phyloP scores from a whole-genome alignment of 2,888 invertebrate genomes.

The Microplitis deprimator region DNA sequence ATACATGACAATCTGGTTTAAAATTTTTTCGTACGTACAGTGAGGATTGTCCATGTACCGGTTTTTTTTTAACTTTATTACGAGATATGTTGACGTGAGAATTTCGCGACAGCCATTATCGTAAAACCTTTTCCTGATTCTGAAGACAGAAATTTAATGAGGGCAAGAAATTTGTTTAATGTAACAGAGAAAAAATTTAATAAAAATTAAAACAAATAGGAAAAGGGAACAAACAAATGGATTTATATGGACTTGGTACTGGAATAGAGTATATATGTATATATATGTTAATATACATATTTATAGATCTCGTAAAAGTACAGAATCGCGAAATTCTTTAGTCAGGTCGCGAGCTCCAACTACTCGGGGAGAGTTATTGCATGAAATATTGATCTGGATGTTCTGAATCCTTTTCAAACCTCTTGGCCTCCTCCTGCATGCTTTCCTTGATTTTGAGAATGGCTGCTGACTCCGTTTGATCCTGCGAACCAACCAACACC shows the following conservation, averaged over 20 bases:
- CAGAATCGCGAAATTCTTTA: slow-evolving; percentile 50
- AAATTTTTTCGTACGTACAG: neutral
- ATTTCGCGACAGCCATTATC: slow-evolving; percentile 16
- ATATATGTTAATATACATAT: neutral
- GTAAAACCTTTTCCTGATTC: slow-evolving; percentile 17
- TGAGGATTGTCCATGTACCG: neutral
- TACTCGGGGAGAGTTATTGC: slow-evolving; percentile 80
- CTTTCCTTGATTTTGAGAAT: slow-evolving; percentile 99
- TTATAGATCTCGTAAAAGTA: neutral
- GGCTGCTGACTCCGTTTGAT: slow-evolving; percentile 99
- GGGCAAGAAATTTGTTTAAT: neutral
- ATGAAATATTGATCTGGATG: slow-evolving; percentile 94
- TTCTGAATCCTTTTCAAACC: slow-evolving; percentile 97
- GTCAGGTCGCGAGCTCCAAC: slow-evolving; percentile 65
- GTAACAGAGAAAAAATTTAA: slow-evolving; percentile 6
- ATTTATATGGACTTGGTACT: neutral
- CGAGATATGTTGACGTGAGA: slow-evolving; percentile 17
- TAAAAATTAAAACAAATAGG: neutral
- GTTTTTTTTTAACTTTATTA: slow-evolving; percentile 20
- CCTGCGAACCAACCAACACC: slow-evolving; percentile 74
- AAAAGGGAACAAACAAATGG: neutral
- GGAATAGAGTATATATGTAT: neutral
- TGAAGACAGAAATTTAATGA: slow-evolving; percentile 11
- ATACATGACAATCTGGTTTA: neutral
- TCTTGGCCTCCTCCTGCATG: slow-evolving; percentile 99